Conservation (phyloP, 2,888 invertebrate genomes). For the Lochmaea capreae region DNA sequence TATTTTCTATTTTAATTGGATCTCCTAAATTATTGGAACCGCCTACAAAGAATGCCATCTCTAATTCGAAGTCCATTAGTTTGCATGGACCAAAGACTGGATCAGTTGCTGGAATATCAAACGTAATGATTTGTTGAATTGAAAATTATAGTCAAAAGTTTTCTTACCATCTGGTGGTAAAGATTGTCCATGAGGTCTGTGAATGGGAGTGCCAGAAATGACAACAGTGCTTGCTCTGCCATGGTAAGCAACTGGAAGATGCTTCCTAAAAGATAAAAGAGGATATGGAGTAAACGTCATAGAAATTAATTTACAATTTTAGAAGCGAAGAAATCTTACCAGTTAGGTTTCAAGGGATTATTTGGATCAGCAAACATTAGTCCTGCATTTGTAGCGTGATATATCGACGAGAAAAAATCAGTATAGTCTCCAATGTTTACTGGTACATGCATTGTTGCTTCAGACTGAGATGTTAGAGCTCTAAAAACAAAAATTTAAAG, state of each 20-base stretch:
- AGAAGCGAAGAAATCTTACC: slow-evolving; percentile 65
- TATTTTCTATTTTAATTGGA: slow-evolving; percentile 81
- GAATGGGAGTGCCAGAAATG: slow-evolving; percentile 92
- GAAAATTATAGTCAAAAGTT: not conserved
- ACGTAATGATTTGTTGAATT: not conserved
- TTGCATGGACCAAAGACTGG: slow-evolving; percentile 90
- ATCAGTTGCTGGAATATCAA: slow-evolving; percentile 68
- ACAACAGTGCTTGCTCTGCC: slow-evolving; percentile 96
- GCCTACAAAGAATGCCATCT: slow-evolving; percentile 96
- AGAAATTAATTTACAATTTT: not conserved
- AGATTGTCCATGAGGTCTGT: slow-evolving; percentile 92
- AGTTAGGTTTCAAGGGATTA: slow-evolving; percentile 96
- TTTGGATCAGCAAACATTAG: slow-evolving; percentile 97
- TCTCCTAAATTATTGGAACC: slow-evolving; percentile 88
- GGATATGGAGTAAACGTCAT: too few relatives aligned
- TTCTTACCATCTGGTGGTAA: slow-evolving; percentile 79
- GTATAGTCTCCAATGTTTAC: slow-evolving; percentile 97
- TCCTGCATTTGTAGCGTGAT: slow-evolving; percentile 98
- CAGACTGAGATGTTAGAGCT: slow-evolving; percentile 80
- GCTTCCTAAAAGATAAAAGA: slow-evolving; percentile 67
- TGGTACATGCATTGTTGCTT: slow-evolving; percentile 91
- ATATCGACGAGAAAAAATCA: slow-evolving; percentile 97
- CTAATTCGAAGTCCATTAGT: slow-evolving; percentile 96
- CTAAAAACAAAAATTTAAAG: slow-evolving; percentile 64
- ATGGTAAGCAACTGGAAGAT: slow-evolving; percentile 97